These are phyloP conservation scores for Motacilla tschutschensis DNA, from an alignment of 2,113 vertebrate genomes.

Conservation along the genomic window DNA sequence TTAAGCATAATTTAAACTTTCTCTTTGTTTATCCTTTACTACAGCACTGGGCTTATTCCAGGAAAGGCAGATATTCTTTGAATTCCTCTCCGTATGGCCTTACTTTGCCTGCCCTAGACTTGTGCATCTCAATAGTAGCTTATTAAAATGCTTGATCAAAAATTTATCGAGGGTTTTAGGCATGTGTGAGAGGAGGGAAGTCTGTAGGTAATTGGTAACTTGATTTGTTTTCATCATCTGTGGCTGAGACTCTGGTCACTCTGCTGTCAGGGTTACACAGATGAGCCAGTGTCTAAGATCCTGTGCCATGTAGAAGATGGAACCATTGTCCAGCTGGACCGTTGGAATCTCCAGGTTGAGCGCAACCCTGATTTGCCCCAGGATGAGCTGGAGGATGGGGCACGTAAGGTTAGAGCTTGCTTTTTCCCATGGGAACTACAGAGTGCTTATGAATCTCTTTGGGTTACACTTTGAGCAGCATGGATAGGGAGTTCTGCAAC, in stretches of 20 bases:
- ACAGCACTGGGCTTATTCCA: neutral
- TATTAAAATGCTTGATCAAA: neutral
- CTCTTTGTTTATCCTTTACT: neutral
- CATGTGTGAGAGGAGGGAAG: neutral
- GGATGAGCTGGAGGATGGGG: conserved; percentile 79
- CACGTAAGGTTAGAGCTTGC: conserved; percentile 74
- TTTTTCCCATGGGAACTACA: neutral
- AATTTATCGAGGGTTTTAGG: neutral
- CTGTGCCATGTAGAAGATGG: conserved; percentile 84
- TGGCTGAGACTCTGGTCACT: neutral
- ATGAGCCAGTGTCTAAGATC: conserved; percentile 83
- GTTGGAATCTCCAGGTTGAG: conserved; percentile 84
- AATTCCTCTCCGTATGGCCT: neutral
- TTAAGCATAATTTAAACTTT: neutral
- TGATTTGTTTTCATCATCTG: neutral
- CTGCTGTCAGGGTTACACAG: conserved; percentile 76
- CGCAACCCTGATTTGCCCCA: conserved; percentile 79
- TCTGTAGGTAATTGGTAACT: neutral
- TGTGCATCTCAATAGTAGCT: neutral
- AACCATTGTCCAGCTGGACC: conserved; percentile 81
- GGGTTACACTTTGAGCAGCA: neutral
- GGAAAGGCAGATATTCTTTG: neutral
- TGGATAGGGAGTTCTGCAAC: neutral
- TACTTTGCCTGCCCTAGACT: neutral
- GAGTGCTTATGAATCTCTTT: neutral